Percentiles rank a stretch among this genome's conserved stretches.
Evolutionary conservation across 2,888 invertebrate genomes (phyloP).

Genomic region (Campoletis raptor): DNA sequence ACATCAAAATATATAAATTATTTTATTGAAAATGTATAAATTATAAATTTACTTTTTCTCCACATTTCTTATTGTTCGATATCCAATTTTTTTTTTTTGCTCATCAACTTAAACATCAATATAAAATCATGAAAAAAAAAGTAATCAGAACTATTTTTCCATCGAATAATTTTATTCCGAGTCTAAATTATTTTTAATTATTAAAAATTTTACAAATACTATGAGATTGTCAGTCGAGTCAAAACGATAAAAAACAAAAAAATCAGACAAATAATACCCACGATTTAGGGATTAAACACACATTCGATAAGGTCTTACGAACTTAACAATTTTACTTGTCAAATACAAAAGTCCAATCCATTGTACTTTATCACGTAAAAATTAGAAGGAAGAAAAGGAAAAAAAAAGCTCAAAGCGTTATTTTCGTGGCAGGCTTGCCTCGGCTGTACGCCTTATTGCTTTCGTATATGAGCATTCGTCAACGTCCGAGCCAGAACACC

Average conservation of each 20-base stretch:
- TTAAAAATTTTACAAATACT: not conserved
- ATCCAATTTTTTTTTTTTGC: not conserved
- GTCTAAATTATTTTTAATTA: not conserved
- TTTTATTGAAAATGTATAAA: not conserved
- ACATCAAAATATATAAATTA: not conserved
- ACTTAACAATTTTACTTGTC: not conserved
- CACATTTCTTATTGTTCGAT: not conserved
- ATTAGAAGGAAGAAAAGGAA: constrained; percentile 3
- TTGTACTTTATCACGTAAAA: not conserved
- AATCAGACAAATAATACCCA: not conserved
- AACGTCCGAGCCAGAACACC: constrained; percentile 54
- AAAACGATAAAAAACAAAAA: not conserved
- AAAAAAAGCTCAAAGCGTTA: constrained; percentile 12
- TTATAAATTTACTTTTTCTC: not conserved
- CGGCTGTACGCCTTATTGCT: constrained; percentile 11
- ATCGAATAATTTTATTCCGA: too few species aligned
- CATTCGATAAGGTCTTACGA: not conserved
- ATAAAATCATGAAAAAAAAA: too few species aligned
- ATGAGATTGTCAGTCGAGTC: not conserved
- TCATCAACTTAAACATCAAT: too few species aligned
- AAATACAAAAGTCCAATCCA: not conserved
- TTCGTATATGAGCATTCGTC: constrained; percentile 59
- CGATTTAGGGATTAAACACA: not conserved
- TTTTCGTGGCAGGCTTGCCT: not conserved
- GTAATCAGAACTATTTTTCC: too few species aligned